Percentiles rank a stretch among this genome's conserved stretches.
Conservation (phyloP, 1,140 invertebrate species). For the Pogonomyrmex californicus region DNA sequence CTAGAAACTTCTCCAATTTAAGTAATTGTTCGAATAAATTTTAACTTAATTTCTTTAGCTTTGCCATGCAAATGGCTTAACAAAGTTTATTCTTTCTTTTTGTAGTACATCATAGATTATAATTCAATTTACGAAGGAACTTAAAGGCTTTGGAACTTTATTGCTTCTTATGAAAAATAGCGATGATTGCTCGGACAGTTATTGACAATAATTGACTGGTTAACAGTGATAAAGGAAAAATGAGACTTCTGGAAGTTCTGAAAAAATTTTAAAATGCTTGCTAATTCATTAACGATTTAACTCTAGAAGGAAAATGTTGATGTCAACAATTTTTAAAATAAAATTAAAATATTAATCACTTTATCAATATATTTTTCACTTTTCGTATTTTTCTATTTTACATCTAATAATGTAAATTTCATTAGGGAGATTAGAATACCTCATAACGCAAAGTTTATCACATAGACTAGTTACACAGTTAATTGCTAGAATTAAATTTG, state of each 20-base stretch:
- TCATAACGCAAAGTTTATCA: constrained; percentile 17
- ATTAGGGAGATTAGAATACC: not conserved
- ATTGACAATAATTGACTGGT: not conserved
- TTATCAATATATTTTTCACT: not conserved
- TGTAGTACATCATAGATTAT: not conserved
- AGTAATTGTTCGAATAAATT: constrained; percentile 15
- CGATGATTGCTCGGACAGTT: not conserved
- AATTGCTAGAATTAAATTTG: constrained; percentile 19
- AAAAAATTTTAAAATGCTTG: not conserved
- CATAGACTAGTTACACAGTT: not conserved
- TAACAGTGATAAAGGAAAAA: not conserved
- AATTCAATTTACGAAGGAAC: constrained; percentile 23
- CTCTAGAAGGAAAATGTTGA: not conserved
- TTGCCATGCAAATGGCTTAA: constrained; percentile 40
- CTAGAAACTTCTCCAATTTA: constrained; percentile 21
- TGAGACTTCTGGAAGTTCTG: not conserved
- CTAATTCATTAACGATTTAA: not conserved
- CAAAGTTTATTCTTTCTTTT: constrained; percentile 30
- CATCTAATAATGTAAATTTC: not conserved
- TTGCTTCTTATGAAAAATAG: not conserved
- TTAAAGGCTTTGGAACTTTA: constrained; percentile 22
- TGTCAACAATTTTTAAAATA: not conserved
- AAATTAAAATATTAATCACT: not conserved
- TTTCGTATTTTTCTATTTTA: not conserved
- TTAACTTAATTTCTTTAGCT: constrained; percentile 16